Base-by-base conservation (phyloP, 1,140 invertebrate genomes). In the Cherax destructor region DNA sequence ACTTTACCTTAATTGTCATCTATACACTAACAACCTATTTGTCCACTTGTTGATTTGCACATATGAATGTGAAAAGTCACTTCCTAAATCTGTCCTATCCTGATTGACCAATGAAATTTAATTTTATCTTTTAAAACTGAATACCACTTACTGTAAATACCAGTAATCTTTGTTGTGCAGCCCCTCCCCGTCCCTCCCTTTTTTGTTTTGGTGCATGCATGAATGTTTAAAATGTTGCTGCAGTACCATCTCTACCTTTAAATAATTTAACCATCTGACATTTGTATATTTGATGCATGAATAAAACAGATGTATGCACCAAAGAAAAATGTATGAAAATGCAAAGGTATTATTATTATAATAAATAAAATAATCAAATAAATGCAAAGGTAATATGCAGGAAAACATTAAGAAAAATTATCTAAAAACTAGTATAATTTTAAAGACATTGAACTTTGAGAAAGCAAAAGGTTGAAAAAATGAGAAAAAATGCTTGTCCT, bases 41-140 rank as follows among this genome's bases (percentile, higher is more conserved):
- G 69, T 74, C 69, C 69, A 74, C 24, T 74, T 30, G 65, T 18
- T 69, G 69, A 74, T 74, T 74, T 74, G 69, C 69, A 74, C 69
- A 30, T 74, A 5, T 74, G 30, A 21, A 24, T 74, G 11, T 13
- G n/a, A 30, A 30, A 74, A 74, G 24, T 6, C n/a, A 74, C 30
- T 74, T 74, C 69, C 24, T 30, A 30, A 30, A 74, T 74, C 69
- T 74, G 6, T 30, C 24, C 69, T 74, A 74, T 30, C 69, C 69
- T 74, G 69, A 74, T 74, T 74, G 16, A 74, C 69, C 9, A 30
- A 24, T 30, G 69, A 74, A 74, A 21, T 1, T 24, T 30, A 65
- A 65, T 65, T 18, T 21, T 18, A 2, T 65, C 1, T 21, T 74
- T 18, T 69, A 4, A 21, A 69, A 18, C 18, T 18, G 9, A 30